Evolutionary conservation across 1,140 invertebrate genomes (phyloP).

Genomic region (Drosophila nikananu): DNA sequence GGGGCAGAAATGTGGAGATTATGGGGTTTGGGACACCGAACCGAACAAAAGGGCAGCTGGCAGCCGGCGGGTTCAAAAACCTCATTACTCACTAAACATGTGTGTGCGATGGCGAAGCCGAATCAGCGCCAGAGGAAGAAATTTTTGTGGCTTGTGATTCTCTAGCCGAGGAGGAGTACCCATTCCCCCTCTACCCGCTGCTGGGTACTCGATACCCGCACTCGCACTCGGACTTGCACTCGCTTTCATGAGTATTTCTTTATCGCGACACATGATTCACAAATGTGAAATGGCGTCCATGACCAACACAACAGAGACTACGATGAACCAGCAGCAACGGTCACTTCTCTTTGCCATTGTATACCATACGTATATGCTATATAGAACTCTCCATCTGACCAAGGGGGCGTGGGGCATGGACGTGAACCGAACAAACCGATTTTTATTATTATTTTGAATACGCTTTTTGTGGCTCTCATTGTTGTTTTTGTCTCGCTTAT

Average conservation of each 20-base stretch:
- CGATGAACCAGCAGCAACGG: conserved; percentile 18
- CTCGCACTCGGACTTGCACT: conserved; percentile 13
- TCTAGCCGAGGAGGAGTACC: conserved; percentile 22
- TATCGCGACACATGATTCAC: conserved; percentile 78
- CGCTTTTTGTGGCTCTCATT: conserved; percentile 72
- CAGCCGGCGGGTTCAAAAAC: conserved; percentile 63
- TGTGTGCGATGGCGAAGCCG: conserved; percentile 34
- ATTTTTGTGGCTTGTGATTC: conserved; percentile 75
- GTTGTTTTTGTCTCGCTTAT: conserved; percentile 53
- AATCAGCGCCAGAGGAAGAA: conserved; percentile 31
- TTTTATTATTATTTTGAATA: conserved; percentile 82
- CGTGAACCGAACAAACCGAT: conserved; percentile 44
- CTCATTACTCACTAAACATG: conserved; percentile 60
- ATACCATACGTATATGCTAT: background rate
- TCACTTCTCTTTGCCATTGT: conserved; percentile 18
- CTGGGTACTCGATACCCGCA: conserved; percentile 17
- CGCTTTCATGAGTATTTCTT: conserved; percentile 57
- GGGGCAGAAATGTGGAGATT: conserved; percentile 25
- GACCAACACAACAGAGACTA: conserved; percentile 74
- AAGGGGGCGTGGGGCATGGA: conserved; percentile 4
- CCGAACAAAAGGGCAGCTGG: conserved; percentile 25
- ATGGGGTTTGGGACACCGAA: conserved; percentile 13
- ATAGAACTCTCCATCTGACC: conserved; percentile 19
- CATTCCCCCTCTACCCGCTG: background rate
- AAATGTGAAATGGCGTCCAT: conserved; percentile 78